phyloP scores from a whole-genome alignment of 2,888 invertebrate species.

The Epicampocera succincta region DNA sequence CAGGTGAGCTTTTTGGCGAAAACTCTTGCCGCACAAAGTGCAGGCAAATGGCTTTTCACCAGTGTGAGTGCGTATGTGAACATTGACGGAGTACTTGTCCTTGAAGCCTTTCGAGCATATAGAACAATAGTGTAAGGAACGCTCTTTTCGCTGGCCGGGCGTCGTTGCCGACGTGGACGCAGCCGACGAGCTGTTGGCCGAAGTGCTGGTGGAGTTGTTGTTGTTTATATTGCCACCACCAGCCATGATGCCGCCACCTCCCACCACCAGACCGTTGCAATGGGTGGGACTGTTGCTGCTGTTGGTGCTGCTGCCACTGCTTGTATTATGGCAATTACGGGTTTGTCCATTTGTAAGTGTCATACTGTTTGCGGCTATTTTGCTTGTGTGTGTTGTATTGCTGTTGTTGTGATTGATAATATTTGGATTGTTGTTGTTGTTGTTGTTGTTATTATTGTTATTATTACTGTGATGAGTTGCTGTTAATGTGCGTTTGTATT shows the following conservation, averaged over 20 bases:
- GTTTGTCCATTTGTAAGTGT: conserved; percentile 72
- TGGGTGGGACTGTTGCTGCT: conserved; percentile 77
- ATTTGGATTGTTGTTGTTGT: conserved; percentile 75
- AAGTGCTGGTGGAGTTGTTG: conserved; percentile 71
- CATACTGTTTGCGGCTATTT: conserved; percentile 77
- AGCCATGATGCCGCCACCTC: conserved; percentile 63
- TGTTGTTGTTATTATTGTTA: conserved; percentile 82
- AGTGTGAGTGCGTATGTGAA: conserved; percentile 98
- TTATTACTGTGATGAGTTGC: conserved; percentile 70
- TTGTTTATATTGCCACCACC: conserved; percentile 73
- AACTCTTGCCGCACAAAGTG: conserved; percentile 95
- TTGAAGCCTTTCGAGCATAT: conserved; percentile 97
- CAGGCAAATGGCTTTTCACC: conserved; percentile 99
- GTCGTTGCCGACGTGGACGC: conserved; percentile 81
- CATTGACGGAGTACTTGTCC: conserved; percentile 98
- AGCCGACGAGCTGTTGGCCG: conserved; percentile 72
- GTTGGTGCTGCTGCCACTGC: conserved; percentile 76
- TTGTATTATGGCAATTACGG: conserved; percentile 73
- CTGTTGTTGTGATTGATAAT: conserved; percentile 78
- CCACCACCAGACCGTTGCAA: conserved; percentile 82
- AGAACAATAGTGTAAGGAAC: conserved; percentile 94
- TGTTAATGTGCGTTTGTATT: conserved; percentile 86
- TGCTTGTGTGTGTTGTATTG: conserved; percentile 74
- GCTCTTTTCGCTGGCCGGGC: conserved; percentile 85
- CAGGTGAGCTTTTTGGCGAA: conserved; percentile 94